Conservation (phyloP, 1,140 invertebrate species). For the Kradibia gibbosae region DNA sequence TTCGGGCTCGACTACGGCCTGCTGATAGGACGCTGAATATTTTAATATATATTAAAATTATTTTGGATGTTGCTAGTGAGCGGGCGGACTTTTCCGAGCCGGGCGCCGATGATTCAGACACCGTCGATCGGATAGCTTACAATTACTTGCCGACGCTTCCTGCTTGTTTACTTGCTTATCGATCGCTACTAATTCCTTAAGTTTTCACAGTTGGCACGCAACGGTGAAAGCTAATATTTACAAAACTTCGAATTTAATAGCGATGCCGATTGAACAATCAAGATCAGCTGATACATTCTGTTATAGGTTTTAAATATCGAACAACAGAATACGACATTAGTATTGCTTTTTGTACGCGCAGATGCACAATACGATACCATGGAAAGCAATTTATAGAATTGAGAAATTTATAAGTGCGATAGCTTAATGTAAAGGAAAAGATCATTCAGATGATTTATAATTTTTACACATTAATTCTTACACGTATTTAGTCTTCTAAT, state of each 20-base stretch:
- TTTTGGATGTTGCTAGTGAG: background rate
- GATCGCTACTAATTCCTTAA: background rate
- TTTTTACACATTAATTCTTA: no score
- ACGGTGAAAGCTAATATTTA: background rate
- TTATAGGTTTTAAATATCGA: no score
- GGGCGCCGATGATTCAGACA: background rate
- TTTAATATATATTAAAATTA: slow-evolving; percentile 47
- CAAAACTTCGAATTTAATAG: no score
- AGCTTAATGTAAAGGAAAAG: no score
- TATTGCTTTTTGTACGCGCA: no score
- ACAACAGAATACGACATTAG: no score
- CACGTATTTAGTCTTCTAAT: no score
- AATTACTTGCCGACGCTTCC: background rate
- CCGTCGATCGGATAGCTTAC: background rate
- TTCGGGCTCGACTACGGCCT: background rate
- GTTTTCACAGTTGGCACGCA: background rate
- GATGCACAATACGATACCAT: no score
- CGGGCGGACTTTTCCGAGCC: no score
- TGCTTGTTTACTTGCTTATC: background rate
- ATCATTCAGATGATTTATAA: no score
- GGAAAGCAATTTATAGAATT: no score
- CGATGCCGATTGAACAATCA: background rate
- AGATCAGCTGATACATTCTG: background rate
- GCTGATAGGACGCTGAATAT: slow-evolving; percentile 4
- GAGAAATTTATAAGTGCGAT: no score